Percentiles rank a stretch among this genome's conserved stretches.
Conservation (phyloP, 2,888 invertebrate species). For the Drosophila diplacantha region DNA sequence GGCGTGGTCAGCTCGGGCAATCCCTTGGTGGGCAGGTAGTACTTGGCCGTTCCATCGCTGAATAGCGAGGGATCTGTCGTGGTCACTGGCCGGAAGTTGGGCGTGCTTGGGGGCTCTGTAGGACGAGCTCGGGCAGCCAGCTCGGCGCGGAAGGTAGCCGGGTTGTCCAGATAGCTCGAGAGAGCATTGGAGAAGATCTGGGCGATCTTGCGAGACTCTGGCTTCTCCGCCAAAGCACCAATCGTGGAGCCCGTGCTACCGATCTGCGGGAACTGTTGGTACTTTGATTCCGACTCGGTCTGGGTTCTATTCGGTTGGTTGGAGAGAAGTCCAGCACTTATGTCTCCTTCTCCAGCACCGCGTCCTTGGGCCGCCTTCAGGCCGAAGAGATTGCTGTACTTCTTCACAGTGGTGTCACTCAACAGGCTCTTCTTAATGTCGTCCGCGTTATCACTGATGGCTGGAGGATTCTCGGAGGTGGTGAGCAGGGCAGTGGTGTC, state of each 20-base stretch:
- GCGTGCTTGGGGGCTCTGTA: constrained; percentile 83
- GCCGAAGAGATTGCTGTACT: constrained; percentile 75
- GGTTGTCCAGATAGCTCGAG: constrained; percentile 89
- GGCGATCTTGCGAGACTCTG: constrained; percentile 87
- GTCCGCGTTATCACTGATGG: constrained; percentile 77
- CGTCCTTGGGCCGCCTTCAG: constrained; percentile 52
- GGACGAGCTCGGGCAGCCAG: constrained; percentile 86
- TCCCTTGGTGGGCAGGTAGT: constrained; percentile 72
- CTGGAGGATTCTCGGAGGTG: constrained; percentile 59
- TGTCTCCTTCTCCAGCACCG: constrained; percentile 76
- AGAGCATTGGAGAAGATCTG: constrained; percentile 91
- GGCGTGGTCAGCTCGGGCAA: constrained; percentile 75
- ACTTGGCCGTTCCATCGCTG: constrained; percentile 70
- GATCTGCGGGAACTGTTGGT: constrained; percentile 66
- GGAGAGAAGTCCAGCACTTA: constrained; percentile 75
- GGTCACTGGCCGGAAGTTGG: constrained; percentile 57
- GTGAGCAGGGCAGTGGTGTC: constrained; percentile 63
- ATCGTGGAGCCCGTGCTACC: constrained; percentile 83
- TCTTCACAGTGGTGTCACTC: constrained; percentile 79
- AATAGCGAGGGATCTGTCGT: constrained; percentile 64
- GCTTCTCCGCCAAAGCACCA: constrained; percentile 78
- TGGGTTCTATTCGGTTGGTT: constrained; percentile 44
- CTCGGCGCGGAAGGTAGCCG: constrained; percentile 87
- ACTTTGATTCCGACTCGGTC: constrained; percentile 26
- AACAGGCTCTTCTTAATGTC: constrained; percentile 81